Evolutionary conservation across 53 echinoderm and acorn worm species (phyloP), one percentile per base, ranked within the genome.

Genomic region (Pentamera pediparva): DNA sequence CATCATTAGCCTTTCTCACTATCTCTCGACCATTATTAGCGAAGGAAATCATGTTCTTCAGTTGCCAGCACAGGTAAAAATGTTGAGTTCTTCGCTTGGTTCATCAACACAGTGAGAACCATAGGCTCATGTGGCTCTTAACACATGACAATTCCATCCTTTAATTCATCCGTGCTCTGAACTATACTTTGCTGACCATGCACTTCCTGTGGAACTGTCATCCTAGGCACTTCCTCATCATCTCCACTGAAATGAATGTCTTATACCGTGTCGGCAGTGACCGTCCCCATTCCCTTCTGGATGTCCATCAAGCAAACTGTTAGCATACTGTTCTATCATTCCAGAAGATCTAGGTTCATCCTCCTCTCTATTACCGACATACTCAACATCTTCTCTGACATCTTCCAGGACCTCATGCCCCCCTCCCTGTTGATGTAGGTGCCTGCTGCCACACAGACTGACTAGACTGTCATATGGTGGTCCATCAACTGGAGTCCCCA

Each of bases 301-400:
- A 9, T 30, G 58, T 58, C 26, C 29, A 58, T 58, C 58, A 58
- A 26, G 58, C 58, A 58, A 30, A 30, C 9, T 3, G 29, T 58
- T 25, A 26, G 24, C 58, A 26, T 58, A 30, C 29, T 4, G 58
- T 58, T 26, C 58, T 30, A 58, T 58, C 58, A 58, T 58, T 58
- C 58, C 9, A 58, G 58, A 58, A 26, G 58, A 26, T 25, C 58
- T 58, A 4, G 58, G 58, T 22, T 58, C 58, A 58, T 58, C 58
- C 58, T 58, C 58, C 58, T 58, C 26, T 3, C 29, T 30, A 58
- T 58, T 30, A 22, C 26, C 29, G 58, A 58, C 58, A 58, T 25
- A 58, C 26, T 58, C 26, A 30, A 58, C 6, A 58, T 58, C 9
- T 58, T 58, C 9, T 22, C n/a, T 22, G n/a, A 50, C 50, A 19